A percentile compares a stretch with the other conserved stretches of the same genome.
These are phyloP conservation scores for Catamblyrhynchus diadema DNA, from an alignment of 2,797 vertebrate genomes.

Conservation along the genomic window DNA sequence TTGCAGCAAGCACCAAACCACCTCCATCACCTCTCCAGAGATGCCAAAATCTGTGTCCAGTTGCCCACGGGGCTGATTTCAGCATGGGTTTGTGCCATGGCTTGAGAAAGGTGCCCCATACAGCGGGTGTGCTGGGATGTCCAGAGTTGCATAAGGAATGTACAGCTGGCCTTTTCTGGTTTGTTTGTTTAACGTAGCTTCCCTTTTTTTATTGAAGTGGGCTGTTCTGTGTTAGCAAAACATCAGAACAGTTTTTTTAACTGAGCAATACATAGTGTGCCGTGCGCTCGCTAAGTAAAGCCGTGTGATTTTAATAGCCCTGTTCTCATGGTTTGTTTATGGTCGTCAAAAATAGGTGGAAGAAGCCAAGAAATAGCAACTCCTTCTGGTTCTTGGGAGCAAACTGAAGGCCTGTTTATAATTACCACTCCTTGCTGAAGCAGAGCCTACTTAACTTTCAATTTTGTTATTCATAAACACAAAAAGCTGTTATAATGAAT, in stretches of 20 bases:
- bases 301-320: not conserved
- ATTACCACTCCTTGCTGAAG: not conserved
- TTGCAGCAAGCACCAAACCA: not conserved
- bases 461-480: not conserved
- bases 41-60: not conserved
- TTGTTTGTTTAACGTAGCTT: not conserved
- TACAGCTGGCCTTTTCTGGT: not conserved
- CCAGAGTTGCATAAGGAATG: not conserved
- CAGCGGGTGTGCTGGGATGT: not conserved
- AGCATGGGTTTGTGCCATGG: not conserved
- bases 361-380: not conserved
- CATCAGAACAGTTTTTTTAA: not conserved
- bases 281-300: not conserved
- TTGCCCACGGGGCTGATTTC: fast-evolving
- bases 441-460: not conserved
- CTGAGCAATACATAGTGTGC: not conserved
- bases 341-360: not conserved
- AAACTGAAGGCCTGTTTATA: not conserved
- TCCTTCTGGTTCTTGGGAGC: not conserved
- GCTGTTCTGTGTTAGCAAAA: not conserved
- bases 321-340: not conserved
- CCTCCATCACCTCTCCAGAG: not conserved
- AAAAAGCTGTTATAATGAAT: fast-evolving
- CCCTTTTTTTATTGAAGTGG: not conserved
- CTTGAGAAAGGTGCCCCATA: not conserved